Evolutionary conservation across 2,888 invertebrate species (phyloP), one percentile per base, ranked within the genome.

Genomic region (Patella ulyssiponensis): DNA sequence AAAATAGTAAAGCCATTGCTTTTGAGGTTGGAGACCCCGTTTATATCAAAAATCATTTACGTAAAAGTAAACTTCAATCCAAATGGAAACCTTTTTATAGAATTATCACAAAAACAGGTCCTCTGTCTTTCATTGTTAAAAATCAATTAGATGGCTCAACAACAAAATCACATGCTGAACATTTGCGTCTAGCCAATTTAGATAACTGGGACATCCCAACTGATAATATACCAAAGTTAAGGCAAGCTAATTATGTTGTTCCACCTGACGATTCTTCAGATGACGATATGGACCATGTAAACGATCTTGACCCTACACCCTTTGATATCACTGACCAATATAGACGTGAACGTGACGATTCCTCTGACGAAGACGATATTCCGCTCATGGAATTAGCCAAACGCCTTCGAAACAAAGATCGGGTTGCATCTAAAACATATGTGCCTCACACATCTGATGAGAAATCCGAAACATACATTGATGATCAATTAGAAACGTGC

Each of bases 11-110:
- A 23, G 23, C 17, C 7, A 20, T 54, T 5, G 27, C 15, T 4
- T 64, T 77, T 44, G 14, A 77, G 14, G 70, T 81, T 20, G 27
- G 77, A 52, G 77, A 77, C 23, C 77, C 77, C 2, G 79, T 79
- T 51, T 79, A 77, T 23, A 54, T n/a, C n/a, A n/a, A n/a, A n/a
- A n/a, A n/a, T n/a, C n/a, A n/a, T n/a, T n/a, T n/a, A n/a, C n/a
- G n/a, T n/a, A n/a, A n/a, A n/a, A n/a, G n/a, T 15, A 81, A 77
- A 20, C 51, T 79, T 33, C 54, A 77, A 11, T 20, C 52, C n/a
- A n/a, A n/a, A n/a, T n/a, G n/a, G n/a, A n/a, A n/a, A n/a, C n/a
- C n/a, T n/a, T n/a, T n/a, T n/a, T n/a, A n/a, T n/a, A n/a, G n/a
- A n/a, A n/a, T n/a, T n/a, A n/a, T n/a, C n/a, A n/a, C n/a, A n/a